Base-by-base conservation (phyloP, 1,140 invertebrate genomes). In the Luehdorfia chinensis region DNA sequence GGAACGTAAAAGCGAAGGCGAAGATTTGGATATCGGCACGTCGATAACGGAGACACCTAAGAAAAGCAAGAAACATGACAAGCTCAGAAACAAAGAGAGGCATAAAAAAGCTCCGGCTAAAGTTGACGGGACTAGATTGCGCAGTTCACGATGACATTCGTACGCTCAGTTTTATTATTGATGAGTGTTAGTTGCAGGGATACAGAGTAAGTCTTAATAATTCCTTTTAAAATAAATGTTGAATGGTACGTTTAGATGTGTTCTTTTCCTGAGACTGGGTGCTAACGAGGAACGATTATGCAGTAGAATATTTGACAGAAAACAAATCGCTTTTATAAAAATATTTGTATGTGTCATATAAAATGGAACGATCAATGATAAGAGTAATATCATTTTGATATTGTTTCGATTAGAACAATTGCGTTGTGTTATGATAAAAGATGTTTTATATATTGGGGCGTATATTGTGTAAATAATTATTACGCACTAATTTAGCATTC, bases 91-190 rank as follows among this genome's bases (percentile, higher is more conserved):
- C 19, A 64, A 47, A 19, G 62, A 66, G 23, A 77, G 69, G 19
- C 60, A 59, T 32, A 72, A 62, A 39, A 71, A 63, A 47, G 59
- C 46, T 30, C 45, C 61, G 15, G 50, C 60, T 6, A 83, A 73
- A 57, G 55, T 74, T 8, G 70, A 75, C 31, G 60, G 47, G 1
- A 51, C 56, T n/a, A 47, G 78, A 11, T 25, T 84, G 23, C 59
- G 78, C 14, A 81, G 67, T 44, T 60, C 75, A 8, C 81, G 78
- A 76, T 85, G 72, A 81, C 62, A 47, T 2, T 9, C 37, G n/a
- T 36, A 14, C 11, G 12, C 13, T 14, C 6, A 43, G 14, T 33
- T 32, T 14, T 39, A 18, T 9, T 4, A 18, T 47, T 21, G 2
- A 3, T 6, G 11, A 30, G 27, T 36, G 33, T 36, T 27, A 21